Evolutionary conservation across 2,888 invertebrate genomes (phyloP), one percentile per base, ranked within the genome.

Genomic region (Andrena hattorfiana): DNA sequence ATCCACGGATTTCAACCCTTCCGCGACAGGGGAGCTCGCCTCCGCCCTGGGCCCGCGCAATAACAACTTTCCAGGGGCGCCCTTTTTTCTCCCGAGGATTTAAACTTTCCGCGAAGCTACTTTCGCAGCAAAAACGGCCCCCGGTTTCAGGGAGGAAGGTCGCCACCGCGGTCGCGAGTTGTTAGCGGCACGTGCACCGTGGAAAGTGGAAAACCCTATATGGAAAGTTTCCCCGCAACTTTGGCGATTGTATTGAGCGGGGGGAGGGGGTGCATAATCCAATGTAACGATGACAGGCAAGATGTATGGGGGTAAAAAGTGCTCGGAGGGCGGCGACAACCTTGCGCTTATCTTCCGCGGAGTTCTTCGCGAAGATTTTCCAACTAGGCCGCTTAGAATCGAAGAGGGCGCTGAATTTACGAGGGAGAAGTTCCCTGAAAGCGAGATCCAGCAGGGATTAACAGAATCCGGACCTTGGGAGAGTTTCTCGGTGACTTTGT

Each of bases 231-330:
- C 56, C 28, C 42, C 51, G 49, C 62, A 86, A 87, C 72, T 85
- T 85, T 49, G 84, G 56, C 80, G 83, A 87, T 87, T 87, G 88
- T 87, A 86, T 87, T 63, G 86, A 68, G 77, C 85, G 69, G 42
- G 1, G 42, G 3, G 0, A 10, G 66, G 51, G 78, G 77, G 85
- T 85, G 84, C 88, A 88, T 88, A 87, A 88, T 86, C 80, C 83
- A 78, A 87, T 86, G 81, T 79, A 78, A 76, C 76, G 77, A 60
- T 73, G 87, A 87, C 86, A 77, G 78, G 68, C 20, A 76, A 81
- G 83, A 86, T 54, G 82, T 80, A 85, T 77, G 73, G 49, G 68
- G 32, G 67, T 60, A 71, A 75, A 73, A 83, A 79, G 26, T 48
- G 23, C 13, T 20, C 56, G 1, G 8, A 28, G n/a, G 10, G 56